phyloP scores from a whole-genome alignment of 2,888 invertebrate species.

The Apamea epomidion region DNA sequence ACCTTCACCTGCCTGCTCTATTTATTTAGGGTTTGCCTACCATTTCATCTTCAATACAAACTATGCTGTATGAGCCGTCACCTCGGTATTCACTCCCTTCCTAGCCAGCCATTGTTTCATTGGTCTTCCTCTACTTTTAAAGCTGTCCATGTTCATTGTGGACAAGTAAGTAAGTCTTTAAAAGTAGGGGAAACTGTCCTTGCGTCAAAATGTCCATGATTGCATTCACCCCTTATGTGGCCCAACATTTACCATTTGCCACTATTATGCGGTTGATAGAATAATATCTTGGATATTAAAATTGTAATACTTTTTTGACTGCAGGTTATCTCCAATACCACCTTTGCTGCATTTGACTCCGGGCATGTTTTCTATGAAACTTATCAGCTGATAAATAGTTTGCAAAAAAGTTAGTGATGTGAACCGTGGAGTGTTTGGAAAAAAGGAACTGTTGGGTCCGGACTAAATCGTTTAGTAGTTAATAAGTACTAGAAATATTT shows the following conservation, averaged over 20 bases:
- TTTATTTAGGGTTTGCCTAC: background rate
- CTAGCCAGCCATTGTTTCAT: background rate
- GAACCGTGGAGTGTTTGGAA: conserved; percentile 86
- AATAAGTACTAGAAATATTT: conserved; percentile 84
- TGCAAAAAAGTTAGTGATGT: conserved; percentile 84
- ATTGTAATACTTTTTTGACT: conserved; percentile 14
- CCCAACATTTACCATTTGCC: background rate
- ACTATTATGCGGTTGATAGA: background rate
- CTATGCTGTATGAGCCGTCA: background rate
- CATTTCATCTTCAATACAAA: background rate
- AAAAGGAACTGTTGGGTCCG: conserved; percentile 84
- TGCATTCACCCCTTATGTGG: background rate
- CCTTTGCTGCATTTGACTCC: conserved; percentile 86
- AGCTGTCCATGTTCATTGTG: background rate
- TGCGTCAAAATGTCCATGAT: background rate
- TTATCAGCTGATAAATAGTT: conserved; percentile 84
- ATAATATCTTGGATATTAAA: background rate
- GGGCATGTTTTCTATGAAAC: conserved; percentile 81
- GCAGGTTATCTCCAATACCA: conserved; percentile 76
- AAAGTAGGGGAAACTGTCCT: background rate
- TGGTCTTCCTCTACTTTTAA: background rate
- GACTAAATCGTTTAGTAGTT: conserved; percentile 83
- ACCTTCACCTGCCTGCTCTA: background rate
- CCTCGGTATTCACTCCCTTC: background rate
- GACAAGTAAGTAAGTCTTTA: too few species aligned